Conservation (phyloP, 2,797 vertebrate genomes). For the Leptoclinus maculatus region DNA sequence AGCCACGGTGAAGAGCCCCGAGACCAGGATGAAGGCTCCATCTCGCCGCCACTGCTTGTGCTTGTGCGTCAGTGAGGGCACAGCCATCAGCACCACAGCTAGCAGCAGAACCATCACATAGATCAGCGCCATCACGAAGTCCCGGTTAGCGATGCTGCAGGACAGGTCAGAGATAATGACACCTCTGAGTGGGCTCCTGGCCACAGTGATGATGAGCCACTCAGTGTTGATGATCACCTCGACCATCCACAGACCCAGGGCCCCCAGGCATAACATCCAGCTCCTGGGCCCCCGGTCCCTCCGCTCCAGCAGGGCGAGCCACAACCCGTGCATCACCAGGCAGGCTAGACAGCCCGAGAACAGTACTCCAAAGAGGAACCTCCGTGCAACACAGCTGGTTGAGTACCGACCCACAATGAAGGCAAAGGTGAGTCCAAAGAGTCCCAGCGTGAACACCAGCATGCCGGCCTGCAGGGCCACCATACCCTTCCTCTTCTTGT, state of each 20-base stretch:
- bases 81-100: slow-evolving; percentile 79
- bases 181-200: slow-evolving; percentile 20
- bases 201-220: slow-evolving; percentile 91
- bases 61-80: slow-evolving; percentile 83
- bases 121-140: slow-evolving; percentile 92
- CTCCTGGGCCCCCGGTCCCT: slow-evolving; percentile 81
- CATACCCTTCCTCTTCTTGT: slow-evolving; percentile 87
- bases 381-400: slow-evolving; percentile 88
- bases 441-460: slow-evolving; percentile 89
- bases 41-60: slow-evolving; percentile 87
- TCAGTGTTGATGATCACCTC: slow-evolving; percentile 94
- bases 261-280: slow-evolving; percentile 85
- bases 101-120: slow-evolving; percentile 92
- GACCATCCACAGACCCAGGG: slow-evolving; percentile 87
- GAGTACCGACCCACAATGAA: slow-evolving; percentile 88
- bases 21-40: slow-evolving; percentile 85
- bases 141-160: slow-evolving; percentile 85
- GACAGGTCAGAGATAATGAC: slow-evolving; percentile 43
- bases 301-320: slow-evolving; percentile 85
- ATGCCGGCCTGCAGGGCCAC: slow-evolving; percentile 89
- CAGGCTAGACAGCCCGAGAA: slow-evolving; percentile 91
- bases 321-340: slow-evolving; percentile 87
- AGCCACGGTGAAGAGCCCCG: slow-evolving; percentile 82
- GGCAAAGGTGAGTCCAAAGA: slow-evolving; percentile 92
- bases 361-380: slow-evolving; percentile 93